phyloP scores from a whole-genome alignment of 2,113 vertebrate genomes.

The Laterallus jamaicensis region DNA sequence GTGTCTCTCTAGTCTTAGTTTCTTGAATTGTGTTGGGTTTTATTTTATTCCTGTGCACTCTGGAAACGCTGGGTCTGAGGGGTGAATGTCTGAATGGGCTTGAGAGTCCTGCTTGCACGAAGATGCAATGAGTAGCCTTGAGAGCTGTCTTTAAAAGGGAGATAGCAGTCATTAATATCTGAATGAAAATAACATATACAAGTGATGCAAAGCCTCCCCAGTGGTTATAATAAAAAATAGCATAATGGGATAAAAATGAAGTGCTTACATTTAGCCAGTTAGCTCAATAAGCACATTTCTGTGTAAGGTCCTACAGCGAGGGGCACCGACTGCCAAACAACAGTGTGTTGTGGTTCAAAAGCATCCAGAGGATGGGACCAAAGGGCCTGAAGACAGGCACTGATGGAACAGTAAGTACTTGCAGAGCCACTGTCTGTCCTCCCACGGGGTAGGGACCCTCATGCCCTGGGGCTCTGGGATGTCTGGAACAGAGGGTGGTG shows the following conservation, averaged over 20 bases:
- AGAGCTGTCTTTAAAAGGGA: background rate
- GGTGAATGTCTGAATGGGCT: background rate
- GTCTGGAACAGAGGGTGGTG: background rate
- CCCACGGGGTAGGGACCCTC: background rate
- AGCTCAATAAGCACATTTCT: background rate
- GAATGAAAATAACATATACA: background rate
- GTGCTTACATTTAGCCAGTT: background rate
- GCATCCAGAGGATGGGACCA: background rate
- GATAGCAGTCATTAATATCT: background rate
- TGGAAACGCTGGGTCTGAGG: background rate
- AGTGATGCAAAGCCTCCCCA: background rate
- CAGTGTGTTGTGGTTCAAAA: background rate
- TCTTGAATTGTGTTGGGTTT: background rate
- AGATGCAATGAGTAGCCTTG: background rate
- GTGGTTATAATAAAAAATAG: background rate
- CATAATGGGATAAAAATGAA: background rate
- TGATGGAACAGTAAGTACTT: background rate
- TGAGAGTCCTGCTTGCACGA: background rate
- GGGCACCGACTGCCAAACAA: background rate
- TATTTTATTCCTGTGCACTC: background rate
- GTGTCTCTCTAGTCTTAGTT: background rate
- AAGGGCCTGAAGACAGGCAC: accelerated
- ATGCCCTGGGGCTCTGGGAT: accelerated
- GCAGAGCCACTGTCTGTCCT: background rate
- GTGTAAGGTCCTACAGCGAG: background rate